Conservation (phyloP, 1,140 invertebrate species). For the Drosophila carrolli region DNA sequence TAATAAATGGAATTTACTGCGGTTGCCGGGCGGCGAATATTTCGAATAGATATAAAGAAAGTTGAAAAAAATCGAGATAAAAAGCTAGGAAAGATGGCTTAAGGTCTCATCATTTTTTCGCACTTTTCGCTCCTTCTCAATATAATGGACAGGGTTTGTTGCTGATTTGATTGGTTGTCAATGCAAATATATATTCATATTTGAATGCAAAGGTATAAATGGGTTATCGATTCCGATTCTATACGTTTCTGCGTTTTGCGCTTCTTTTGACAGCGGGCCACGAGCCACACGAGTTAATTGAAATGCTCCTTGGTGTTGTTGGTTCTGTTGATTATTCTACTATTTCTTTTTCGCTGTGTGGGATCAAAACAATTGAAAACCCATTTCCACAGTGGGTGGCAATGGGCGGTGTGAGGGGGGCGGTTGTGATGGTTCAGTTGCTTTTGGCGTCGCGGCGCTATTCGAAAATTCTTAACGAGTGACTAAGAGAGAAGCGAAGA, state of each 20-base stretch:
- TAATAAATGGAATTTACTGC: slow-evolving; percentile 21
- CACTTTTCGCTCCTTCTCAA: neutral
- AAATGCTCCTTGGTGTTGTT: slow-evolving; percentile 54
- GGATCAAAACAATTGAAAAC: slow-evolving; percentile 69
- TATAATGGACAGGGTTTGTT: neutral
- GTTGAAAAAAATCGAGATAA: slow-evolving; percentile 13
- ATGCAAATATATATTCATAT: neutral
- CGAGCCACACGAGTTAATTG: slow-evolving; percentile 63
- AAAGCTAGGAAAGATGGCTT: slow-evolving; percentile 4
- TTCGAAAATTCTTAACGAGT: slow-evolving; percentile 59
- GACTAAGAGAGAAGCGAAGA: slow-evolving; percentile 59
- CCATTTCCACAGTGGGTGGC: slow-evolving; percentile 60
- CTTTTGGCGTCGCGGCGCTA: slow-evolving; percentile 57
- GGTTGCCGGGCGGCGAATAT: neutral
- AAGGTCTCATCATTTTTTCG: slow-evolving; percentile 4
- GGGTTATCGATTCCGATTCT: slow-evolving; percentile 30
- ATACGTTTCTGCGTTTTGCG: slow-evolving; percentile 5
- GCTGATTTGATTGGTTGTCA: slow-evolving; percentile 11
- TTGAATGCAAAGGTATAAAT: slow-evolving; percentile 4
- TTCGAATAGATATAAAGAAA: slow-evolving; percentile 27
- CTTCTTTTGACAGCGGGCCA: slow-evolving; percentile 32
- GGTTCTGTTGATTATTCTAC: slow-evolving; percentile 48
- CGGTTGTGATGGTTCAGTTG: slow-evolving; percentile 39
- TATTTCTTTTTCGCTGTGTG: slow-evolving; percentile 33
- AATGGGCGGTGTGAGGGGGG: slow-evolving; percentile 5